These are phyloP conservation scores for Bovichtus variegatus DNA, from an alignment of 2,797 vertebrate species.

Conservation along the genomic window DNA sequence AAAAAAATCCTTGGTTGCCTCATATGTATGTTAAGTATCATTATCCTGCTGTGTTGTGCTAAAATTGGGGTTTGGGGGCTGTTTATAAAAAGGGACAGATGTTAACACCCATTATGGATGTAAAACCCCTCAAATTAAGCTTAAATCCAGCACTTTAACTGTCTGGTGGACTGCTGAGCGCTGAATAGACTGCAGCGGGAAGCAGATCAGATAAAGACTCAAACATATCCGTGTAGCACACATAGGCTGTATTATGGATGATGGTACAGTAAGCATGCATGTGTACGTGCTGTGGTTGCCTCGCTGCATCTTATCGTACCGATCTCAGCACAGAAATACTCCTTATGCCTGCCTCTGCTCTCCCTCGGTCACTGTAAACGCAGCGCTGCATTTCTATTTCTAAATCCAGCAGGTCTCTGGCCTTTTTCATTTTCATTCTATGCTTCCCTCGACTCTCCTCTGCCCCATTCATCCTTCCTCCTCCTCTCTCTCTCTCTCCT, in stretches of 20 bases:
- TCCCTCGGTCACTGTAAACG: slow-evolving; percentile 20
- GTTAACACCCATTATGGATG: slow-evolving; percentile 19
- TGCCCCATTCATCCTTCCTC: slow-evolving; percentile 43
- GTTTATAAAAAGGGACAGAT: slow-evolving; percentile 15
- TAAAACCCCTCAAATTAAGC: slow-evolving; percentile 32
- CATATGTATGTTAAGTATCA: not conserved
- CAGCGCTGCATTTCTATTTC: slow-evolving; percentile 40
- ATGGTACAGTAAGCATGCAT: slow-evolving; percentile 9
- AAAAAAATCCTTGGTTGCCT: not conserved
- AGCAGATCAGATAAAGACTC: slow-evolving; percentile 18
- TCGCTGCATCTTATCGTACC: not conserved
- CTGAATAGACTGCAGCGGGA: slow-evolving; percentile 32
- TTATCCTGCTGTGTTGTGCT: slow-evolving; percentile 1
- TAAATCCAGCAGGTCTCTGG: slow-evolving; percentile 52
- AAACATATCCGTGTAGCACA: slow-evolving; percentile 15
- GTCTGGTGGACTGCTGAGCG: slow-evolving; percentile 7
- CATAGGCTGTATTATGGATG: slow-evolving; percentile 17
- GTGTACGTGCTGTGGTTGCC: slow-evolving; percentile 21
- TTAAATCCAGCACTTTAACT: slow-evolving; percentile 19
- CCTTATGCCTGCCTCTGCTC: slow-evolving; percentile 1
- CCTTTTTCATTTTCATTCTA: slow-evolving; percentile 41
- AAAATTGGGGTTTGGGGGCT: not conserved
- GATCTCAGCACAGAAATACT: not conserved
- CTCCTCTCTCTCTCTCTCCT: not conserved
- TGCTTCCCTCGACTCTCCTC: slow-evolving; percentile 33